These are phyloP conservation scores for Polypedilum vanderplanki DNA, from an alignment of 1,140 invertebrate species.

Conservation along the genomic window DNA sequence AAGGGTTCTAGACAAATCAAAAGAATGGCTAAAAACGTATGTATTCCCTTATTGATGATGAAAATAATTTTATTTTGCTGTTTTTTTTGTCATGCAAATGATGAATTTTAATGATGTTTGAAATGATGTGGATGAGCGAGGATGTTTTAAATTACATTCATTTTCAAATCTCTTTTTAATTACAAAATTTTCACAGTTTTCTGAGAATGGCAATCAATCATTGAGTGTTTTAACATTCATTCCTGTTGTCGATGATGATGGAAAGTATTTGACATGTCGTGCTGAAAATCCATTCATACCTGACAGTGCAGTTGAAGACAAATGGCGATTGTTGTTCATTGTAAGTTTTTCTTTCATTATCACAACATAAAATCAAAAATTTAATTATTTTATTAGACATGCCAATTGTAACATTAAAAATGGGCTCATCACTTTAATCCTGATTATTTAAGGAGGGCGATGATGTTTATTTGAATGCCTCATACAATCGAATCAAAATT, in stretches of 20 bases:
- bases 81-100: neutral
- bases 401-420: conserved; percentile 65
- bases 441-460: conserved; percentile 75
- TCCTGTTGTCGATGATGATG: conserved; percentile 75
- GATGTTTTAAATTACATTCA: neutral
- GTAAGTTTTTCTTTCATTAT: conserved; percentile 70
- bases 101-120: conserved; percentile 21
- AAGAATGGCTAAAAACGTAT: conserved; percentile 68
- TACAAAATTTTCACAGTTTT: conserved; percentile 52
- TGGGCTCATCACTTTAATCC: conserved; percentile 71
- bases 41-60: conserved; percentile 44
- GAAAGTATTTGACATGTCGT: conserved; percentile 77
- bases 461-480: conserved; percentile 72
- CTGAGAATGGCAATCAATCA: conserved; percentile 73
- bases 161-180: conserved; percentile 27
- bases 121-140: conserved; percentile 31
- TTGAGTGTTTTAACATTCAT: conserved; percentile 73
- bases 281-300: conserved; percentile 78
- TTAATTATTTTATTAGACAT: conserved; percentile 49
- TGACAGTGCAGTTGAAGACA: conserved; percentile 73
- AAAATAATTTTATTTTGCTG: conserved; percentile 36
- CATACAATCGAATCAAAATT: conserved; percentile 73
- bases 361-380: conserved; percentile 45
- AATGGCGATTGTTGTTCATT: conserved; percentile 71
- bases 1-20: conserved; percentile 71